Evolutionary conservation across 35 echinoderm and acorn worm species (phyloP).

Genomic region (Apostichopus japonicus): DNA sequence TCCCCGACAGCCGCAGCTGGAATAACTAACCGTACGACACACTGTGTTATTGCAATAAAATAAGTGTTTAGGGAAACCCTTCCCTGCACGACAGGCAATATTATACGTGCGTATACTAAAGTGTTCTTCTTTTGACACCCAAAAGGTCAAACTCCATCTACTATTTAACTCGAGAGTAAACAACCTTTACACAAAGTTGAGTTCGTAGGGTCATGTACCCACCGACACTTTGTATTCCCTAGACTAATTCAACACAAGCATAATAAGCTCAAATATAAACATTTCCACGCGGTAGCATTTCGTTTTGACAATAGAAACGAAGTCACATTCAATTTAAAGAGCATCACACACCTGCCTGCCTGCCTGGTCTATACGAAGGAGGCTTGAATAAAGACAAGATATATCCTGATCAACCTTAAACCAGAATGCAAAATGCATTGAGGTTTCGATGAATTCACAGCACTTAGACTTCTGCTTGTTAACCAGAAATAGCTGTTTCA

Average conservation of each 20-base stretch:
- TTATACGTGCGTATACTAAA: not conserved
- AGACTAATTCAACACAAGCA: not conserved
- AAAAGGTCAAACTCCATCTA: conserved; percentile 12
- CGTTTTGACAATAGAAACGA: no score
- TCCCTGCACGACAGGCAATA: not conserved
- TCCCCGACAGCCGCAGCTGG: not conserved
- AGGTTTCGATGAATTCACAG: no score
- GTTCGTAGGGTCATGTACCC: conserved; percentile 2
- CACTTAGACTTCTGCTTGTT: no score
- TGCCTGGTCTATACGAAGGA: no score
- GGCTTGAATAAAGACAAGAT: no score
- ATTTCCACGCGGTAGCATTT: not conserved
- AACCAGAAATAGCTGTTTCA: no score
- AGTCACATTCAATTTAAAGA: no score
- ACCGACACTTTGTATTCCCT: conserved; percentile 1
- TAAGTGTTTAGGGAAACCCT: conserved; percentile 6
- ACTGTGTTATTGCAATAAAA: not conserved
- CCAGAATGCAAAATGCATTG: no score
- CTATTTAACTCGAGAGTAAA: not conserved
- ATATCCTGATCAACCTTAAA: no score
- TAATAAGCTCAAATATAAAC: not conserved
- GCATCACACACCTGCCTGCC: no score
- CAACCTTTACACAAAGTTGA: not conserved
- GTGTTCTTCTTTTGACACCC: not conserved
- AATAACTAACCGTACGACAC: not conserved